Evolutionary conservation across 2,888 invertebrate genomes (phyloP), one percentile per base, ranked within the genome.

Genomic region (Tanytarsus gracilentus): DNA sequence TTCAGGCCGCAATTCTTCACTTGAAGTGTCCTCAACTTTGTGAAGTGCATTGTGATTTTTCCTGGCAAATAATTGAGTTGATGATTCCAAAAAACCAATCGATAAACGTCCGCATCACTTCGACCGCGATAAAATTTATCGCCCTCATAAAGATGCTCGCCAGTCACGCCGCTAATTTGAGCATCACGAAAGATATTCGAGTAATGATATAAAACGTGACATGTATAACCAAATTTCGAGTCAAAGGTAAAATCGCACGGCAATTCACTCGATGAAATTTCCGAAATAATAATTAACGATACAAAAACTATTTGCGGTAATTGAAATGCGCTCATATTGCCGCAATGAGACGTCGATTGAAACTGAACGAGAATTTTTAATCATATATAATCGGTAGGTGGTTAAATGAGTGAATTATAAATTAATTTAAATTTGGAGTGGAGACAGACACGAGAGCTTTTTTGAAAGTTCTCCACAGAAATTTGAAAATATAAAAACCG

Each of bases 1-100:
- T 39, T 25, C n/a, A 55, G 6, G 11, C 30, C 44, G 11, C 58
- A 48, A 11, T 58, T 58, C 48, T 58, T 58, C 5, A 58, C 44
- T 18, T 48, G 58, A 2, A 58, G n/a, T 25, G 48, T 21, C 30
- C 26, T 44, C 5, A 58, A 27, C 9, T 48, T n/a, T 18, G 58
- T 44, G 27, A 58, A 58, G 14, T 9, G 11, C 1, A 11, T 1
- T 8, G 58, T 29, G 1, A 58, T 40, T 16, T 44, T 58, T 4
- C 16, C 48, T 3, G 58, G 58, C 18, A 58, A n/a, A 18, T 29
- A 44, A n/a, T 44, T 8, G 23, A 58, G 26, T 1, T 16, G 21
- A 4, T 6, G 16, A 40, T 58, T 30, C 25, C 25, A 58, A 4
- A 58, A 29, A 7, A 27, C 30, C 18, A 58, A 11, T 8, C 58